A percentile compares a stretch with the other conserved stretches of the same genome.
These are phyloP conservation scores for Pachypanchax playfairii DNA, from an alignment of 2,113 vertebrate genomes.

Conservation along the genomic window DNA sequence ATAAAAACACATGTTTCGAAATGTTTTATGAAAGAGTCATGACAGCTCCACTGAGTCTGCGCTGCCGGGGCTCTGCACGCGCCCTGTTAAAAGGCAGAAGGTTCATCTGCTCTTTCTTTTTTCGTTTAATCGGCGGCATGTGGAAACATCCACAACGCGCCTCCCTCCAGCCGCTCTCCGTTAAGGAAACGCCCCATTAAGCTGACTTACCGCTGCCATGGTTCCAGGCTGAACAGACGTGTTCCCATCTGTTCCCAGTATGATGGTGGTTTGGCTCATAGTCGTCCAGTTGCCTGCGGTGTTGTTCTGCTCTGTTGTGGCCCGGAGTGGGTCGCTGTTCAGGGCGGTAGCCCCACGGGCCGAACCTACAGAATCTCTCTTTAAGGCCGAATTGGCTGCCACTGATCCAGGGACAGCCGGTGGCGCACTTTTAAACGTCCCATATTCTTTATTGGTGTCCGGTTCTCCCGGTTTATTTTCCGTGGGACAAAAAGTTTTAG, in stretches of 20 bases:
- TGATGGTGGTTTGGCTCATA: constrained; percentile 95
- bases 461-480: constrained; percentile 81
- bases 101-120: too few species aligned
- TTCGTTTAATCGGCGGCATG: constrained; percentile 10
- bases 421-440: constrained; percentile 84
- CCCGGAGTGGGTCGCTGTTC: constrained; percentile 80
- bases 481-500: constrained; percentile 78
- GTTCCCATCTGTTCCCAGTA: constrained; percentile 93
- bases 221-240: constrained; percentile 89
- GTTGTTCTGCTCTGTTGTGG: constrained; percentile 86
- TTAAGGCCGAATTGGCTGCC: constrained; percentile 68
- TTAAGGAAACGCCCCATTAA: constrained; percentile 52
- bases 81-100: too few species aligned
- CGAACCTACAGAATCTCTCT: constrained; percentile 79
- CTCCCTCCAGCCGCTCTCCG: constrained; percentile 18
- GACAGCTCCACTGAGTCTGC: too few species aligned
- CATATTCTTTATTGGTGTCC: constrained; percentile 84
- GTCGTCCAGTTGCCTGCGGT: constrained; percentile 86
- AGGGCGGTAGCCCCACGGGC: constrained; percentile 81
- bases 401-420: constrained; percentile 71
- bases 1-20: too few species aligned
- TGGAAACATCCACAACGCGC: constrained; percentile 27
- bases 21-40: too few species aligned
- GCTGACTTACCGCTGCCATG: constrained; percentile 85
- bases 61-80: too few species aligned